These are phyloP conservation scores for Toxotes chatareus DNA, from an alignment of 2,113 vertebrate species.

Conservation along the genomic window DNA sequence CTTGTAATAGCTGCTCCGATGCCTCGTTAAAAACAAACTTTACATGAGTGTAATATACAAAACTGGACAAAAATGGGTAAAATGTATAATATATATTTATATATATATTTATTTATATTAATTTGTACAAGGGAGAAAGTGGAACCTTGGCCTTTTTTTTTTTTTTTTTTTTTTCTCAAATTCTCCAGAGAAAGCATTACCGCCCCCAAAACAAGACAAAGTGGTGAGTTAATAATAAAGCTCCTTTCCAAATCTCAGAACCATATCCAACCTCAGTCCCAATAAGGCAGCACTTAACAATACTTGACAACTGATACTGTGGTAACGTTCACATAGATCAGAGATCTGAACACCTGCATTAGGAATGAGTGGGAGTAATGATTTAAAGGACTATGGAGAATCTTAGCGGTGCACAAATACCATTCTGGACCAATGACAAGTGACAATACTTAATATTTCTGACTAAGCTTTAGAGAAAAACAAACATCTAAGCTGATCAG, in stretches of 20 bases:
- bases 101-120: constrained; percentile 86
- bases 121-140: constrained; percentile 86
- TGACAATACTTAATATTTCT: not conserved
- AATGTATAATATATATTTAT: constrained; percentile 82
- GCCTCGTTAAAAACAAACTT: constrained; percentile 81
- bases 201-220: constrained; percentile 49
- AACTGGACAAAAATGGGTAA: constrained; percentile 85
- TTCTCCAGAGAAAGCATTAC: constrained; percentile 69
- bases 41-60: constrained; percentile 84
- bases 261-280: constrained; percentile 63
- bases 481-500: not conserved
- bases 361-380: constrained; percentile 64
- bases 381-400: constrained; percentile 20
- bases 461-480: not conserved
- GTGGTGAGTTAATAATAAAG: constrained; percentile 61
- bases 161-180: constrained; percentile 41
- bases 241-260: constrained; percentile 54
- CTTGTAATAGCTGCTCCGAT: constrained; percentile 83
- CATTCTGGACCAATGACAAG: constrained; percentile 24
- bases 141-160: constrained; percentile 82
- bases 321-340: constrained; percentile 30
- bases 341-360: constrained; percentile 52
- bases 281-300: constrained; percentile 77
- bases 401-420: constrained; percentile 31
- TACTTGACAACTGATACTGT: constrained; percentile 63